Evolutionary conservation across 2,888 invertebrate genomes (phyloP), one percentile per base, ranked within the genome.

Genomic region (Zygogramma bicolorata): DNA sequence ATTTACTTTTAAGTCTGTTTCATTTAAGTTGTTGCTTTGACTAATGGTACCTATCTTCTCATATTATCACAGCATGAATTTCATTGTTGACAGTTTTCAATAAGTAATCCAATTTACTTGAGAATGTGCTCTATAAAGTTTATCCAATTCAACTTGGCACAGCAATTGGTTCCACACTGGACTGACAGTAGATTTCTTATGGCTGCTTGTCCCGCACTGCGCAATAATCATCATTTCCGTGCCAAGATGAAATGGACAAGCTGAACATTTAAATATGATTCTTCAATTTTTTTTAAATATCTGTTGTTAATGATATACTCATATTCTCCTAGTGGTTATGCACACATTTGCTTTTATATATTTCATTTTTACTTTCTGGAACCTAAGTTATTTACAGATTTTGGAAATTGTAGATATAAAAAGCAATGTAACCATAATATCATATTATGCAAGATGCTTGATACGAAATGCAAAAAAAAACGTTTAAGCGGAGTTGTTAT

Each of bases 291-390:
- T n/a, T n/a, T n/a, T n/a, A n/a, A 38, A 15, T 8, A 7, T n/a
- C n/a, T 38, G 31, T 57, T 20, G 53, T 71, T 67, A 62, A 42
- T 65, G 59, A 65, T 60, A 59, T 65, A 68, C 70, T 70, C 73
- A 40, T 27, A 18, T 61, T 70, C 60, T 62, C 38, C 63, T 27
- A 67, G 72, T 70, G 79, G 77, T 79, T 79, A 77, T 79, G 79
- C 77, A 77, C 76, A 76, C 72, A 70, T 70, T 73, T 79, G 75
- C 78, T 75, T 78, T 78, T 77, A 76, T 76, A 71, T 71, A 60
- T 34, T 15, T 59, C 15, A 27, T 61, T 20, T 22, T 22, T 1
- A 31, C 4, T 22, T 22, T 38, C 13, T 29, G 29, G 29, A 29
- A 31, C n/a, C 0, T 20, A n/a, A n/a, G 34, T 40, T 25, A n/a